Percentiles rank a stretch among this genome's conserved stretches.
These are phyloP conservation scores for Drosophila demipolita DNA, from an alignment of 2,888 invertebrate species.

Conservation along the genomic window DNA sequence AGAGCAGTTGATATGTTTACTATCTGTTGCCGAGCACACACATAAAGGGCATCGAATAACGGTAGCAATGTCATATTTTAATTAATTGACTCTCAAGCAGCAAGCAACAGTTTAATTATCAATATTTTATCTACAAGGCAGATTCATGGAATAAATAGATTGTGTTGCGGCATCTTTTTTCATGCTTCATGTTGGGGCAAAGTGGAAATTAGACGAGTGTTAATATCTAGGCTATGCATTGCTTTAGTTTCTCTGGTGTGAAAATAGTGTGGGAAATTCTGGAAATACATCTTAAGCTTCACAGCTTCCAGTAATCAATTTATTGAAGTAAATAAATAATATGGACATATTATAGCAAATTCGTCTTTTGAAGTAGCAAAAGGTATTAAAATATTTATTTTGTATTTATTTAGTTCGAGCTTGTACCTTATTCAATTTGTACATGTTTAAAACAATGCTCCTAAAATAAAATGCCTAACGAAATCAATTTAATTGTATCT, in stretches of 20 bases:
- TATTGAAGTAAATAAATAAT: neutral
- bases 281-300: neutral
- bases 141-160: neutral
- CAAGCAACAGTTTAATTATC: neutral
- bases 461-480: neutral
- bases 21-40: neutral
- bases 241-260: neutral
- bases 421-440: neutral
- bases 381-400: no score
- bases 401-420: neutral
- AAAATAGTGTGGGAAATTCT: conserved; percentile 3
- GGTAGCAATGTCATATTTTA: conserved; percentile 15
- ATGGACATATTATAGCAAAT: neutral
- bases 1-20: conserved; percentile 15
- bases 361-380: neutral
- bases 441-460: neutral
- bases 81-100: conserved; percentile 16
- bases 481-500: neutral
- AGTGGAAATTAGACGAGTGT: neutral
- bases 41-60: neutral
- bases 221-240: conserved; percentile 8
- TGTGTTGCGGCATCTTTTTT: neutral
- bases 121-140: conserved; percentile 7
- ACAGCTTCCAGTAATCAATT: neutral
- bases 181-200: neutral